A percentile compares a stretch with the other conserved stretches of the same genome.
These are phyloP conservation scores for Gymnocephalus cernua DNA, from an alignment of 2,113 vertebrate species.

Conservation along the genomic window DNA sequence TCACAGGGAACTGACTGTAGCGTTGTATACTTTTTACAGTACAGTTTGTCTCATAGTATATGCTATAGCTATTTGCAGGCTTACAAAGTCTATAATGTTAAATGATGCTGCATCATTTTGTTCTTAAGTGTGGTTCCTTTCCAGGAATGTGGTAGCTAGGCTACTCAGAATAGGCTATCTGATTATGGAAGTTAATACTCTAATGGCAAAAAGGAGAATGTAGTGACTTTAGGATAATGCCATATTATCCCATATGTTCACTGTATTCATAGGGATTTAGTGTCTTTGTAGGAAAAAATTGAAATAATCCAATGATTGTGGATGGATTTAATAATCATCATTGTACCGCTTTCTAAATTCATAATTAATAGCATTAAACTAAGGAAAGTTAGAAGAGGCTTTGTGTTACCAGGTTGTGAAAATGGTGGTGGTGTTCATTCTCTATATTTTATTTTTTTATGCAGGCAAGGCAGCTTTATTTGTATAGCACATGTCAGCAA, in stretches of 20 bases:
- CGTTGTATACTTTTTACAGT: neutral
- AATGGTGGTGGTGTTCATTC: too few species aligned
- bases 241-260: neutral
- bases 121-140: neutral
- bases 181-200: constrained; percentile 6
- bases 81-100: neutral
- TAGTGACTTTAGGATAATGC: neutral
- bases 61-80: too few species aligned
- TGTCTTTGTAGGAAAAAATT: too few species aligned
- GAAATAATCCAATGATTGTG: neutral
- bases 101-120: neutral
- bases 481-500: too few species aligned
- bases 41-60: neutral
- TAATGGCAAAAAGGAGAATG: neutral
- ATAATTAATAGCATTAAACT: too few species aligned
- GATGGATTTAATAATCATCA: too few species aligned
- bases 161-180: neutral
- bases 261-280: neutral
- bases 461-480: too few species aligned
- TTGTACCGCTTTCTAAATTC: too few species aligned
- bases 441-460: too few species aligned
- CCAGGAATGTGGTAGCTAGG: neutral
- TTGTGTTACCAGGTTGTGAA: too few species aligned
- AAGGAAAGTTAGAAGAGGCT: too few species aligned
- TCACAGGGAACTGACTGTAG: neutral